Evolutionary conservation across 2,888 invertebrate genomes (phyloP), one percentile per base, ranked within the genome.

Genomic region (Lagria hirta): DNA sequence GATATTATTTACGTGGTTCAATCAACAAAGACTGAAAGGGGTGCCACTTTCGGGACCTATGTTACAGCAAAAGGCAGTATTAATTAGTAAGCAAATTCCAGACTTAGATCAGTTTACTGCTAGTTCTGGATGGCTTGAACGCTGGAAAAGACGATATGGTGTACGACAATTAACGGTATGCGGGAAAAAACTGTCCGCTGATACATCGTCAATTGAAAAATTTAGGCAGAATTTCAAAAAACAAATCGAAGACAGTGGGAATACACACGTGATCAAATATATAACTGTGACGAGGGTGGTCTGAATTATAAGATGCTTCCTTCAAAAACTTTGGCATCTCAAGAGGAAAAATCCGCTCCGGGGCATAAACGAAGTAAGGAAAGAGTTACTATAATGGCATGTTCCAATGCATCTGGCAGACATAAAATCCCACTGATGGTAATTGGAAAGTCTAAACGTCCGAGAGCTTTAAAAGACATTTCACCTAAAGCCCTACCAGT

Each of bases 281-380:
- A 49, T 29, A 55, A 55, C 34, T 49, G 52, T 11, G 40, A 54
- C 24, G 51, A 58, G 35, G 54, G 52, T 23, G 52, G 52, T 6
- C 27, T 55, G 17, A 37, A 50, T 48, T 57, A 48, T 41, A 54
- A 49, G 42, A 30, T 49, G 40, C 43, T 58, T 44, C 52, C 48
- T 4, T 42, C 34, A 22, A 57, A 51, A 41, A 52, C 47, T 17
- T 32, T 53, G 14, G 49, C 51, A 26, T 22, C 42, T 10, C 38
- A 37, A 32, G 42, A 44, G 23, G 47, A 53, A 47, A 22, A 4
- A 6, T 12, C 24, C 10, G 52, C 53, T 17, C 33, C 51, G 26
- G 54, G 51, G 14, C 48, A 38, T 12, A 55, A 52, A 30, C 33
- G 32, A 33, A 50, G 44, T 38, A 55, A 54, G 46, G 51, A 52